Percentiles rank a stretch among this genome's conserved stretches.
These are phyloP conservation scores for Willisornis vidua DNA, from an alignment of 2,113 vertebrate genomes.

Conservation along the genomic window DNA sequence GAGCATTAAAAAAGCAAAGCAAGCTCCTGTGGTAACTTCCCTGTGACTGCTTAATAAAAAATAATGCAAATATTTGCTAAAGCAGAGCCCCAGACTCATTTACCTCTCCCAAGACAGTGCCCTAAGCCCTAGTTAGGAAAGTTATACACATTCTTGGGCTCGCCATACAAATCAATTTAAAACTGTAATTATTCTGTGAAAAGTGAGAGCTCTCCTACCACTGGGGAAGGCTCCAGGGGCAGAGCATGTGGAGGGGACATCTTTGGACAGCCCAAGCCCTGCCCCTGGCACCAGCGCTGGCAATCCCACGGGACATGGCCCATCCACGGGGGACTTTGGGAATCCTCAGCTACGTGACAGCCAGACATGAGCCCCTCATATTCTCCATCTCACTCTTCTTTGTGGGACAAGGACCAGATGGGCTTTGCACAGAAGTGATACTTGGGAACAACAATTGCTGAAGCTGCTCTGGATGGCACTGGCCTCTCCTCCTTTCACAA, in stretches of 20 bases:
- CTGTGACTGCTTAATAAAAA: not conserved
- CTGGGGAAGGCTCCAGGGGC: not conserved
- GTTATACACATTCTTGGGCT: not conserved
- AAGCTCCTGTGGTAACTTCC: not conserved
- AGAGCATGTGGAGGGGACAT: not conserved
- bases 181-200: not conserved
- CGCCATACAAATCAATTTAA: not conserved
- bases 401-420: not conserved
- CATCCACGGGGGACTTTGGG: not conserved
- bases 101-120: not conserved
- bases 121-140: not conserved
- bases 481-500: not conserved
- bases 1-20: not conserved
- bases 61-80: not conserved
- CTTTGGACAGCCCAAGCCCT: fast-evolving
- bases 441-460: not conserved
- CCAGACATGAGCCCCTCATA: not conserved
- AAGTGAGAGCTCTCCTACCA: not conserved
- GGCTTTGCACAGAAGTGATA: not conserved
- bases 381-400: not conserved
- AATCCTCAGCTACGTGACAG: not conserved
- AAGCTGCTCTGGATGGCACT: not conserved
- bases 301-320: fast-evolving
- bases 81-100: not conserved
- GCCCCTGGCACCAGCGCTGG: not conserved